Conservation (phyloP, 2,113 vertebrate species). For the Oriolus oriolus region DNA sequence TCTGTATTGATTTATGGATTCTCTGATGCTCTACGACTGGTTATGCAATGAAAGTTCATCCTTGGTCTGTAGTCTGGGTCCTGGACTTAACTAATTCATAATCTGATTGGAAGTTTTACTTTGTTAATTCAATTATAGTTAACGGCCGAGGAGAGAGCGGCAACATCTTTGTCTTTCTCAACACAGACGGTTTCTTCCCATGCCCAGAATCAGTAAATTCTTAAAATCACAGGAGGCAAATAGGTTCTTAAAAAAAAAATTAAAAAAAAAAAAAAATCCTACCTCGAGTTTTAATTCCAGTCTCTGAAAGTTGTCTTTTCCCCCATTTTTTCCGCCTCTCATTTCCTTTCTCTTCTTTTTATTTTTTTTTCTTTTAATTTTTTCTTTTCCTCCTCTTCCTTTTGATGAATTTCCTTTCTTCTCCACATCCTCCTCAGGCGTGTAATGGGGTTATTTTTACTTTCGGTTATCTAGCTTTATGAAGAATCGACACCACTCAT, state of each 20-base stretch:
- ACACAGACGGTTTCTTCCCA: neutral
- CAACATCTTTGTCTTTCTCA: neutral
- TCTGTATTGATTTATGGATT: constrained; percentile 25
- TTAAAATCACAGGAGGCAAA: constrained; percentile 7
- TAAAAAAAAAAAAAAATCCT: constrained; percentile 21
- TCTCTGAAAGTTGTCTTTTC: constrained; percentile 42
- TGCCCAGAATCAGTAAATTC: neutral
- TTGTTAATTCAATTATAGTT: constrained; percentile 22
- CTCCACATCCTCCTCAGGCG: constrained; percentile 79
- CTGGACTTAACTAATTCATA: constrained; percentile 1
- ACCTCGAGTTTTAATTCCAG: constrained; percentile 55
- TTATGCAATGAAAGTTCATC: constrained; percentile 18
- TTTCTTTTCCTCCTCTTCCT: neutral
- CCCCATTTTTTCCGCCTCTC: neutral
- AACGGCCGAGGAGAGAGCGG: neutral
- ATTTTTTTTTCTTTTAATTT: neutral
- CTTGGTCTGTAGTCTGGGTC: neutral
- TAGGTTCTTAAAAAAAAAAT: neutral
- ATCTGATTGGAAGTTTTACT: constrained; percentile 31
- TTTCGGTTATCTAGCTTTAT: constrained; percentile 99
- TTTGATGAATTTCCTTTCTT: constrained; percentile 21
- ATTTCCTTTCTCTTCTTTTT: neutral
- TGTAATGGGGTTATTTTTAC: constrained; percentile 99
- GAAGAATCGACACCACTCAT: constrained; percentile 98
- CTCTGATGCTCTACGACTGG: neutral